phyloP scores from a whole-genome alignment of 2,888 invertebrate species.

The Drosophila pseudotalamancana region DNA sequence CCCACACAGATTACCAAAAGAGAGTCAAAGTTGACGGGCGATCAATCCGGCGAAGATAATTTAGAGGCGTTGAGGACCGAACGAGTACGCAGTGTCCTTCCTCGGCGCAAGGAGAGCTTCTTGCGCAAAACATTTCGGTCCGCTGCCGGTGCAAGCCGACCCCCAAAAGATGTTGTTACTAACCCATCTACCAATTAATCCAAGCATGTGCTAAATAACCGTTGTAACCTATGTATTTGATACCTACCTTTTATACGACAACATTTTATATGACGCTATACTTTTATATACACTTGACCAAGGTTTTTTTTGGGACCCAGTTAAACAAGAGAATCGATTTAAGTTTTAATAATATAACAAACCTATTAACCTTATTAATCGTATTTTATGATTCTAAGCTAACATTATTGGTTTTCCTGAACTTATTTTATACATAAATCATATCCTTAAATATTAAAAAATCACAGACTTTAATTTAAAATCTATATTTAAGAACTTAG shows the following conservation, averaged over 20 bases:
- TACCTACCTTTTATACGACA: background rate
- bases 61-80: background rate
- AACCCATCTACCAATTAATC: constrained; percentile 41
- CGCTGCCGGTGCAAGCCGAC: constrained; percentile 80
- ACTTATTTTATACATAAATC: background rate
- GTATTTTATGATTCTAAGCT: background rate
- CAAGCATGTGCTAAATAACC: constrained; percentile 38
- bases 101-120: constrained; percentile 84
- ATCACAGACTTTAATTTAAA: background rate
- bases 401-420: background rate
- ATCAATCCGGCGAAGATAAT: background rate
- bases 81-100: constrained; percentile 36
- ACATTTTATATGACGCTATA: too few relatives aligned
- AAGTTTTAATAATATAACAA: background rate
- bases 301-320: too few relatives aligned
- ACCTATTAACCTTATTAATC: background rate
- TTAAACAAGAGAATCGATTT: background rate
- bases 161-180: constrained; percentile 70
- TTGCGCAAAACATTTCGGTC: constrained; percentile 84
- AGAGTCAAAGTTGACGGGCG: constrained; percentile 3
- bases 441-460: background rate
- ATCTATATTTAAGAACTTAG: background rate
- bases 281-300: too few relatives aligned
- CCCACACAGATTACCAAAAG: constrained; percentile 8
- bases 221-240: constrained; percentile 3